Base-by-base conservation (phyloP, 2,888 invertebrate genomes). In the Sesamia inferens region DNA sequence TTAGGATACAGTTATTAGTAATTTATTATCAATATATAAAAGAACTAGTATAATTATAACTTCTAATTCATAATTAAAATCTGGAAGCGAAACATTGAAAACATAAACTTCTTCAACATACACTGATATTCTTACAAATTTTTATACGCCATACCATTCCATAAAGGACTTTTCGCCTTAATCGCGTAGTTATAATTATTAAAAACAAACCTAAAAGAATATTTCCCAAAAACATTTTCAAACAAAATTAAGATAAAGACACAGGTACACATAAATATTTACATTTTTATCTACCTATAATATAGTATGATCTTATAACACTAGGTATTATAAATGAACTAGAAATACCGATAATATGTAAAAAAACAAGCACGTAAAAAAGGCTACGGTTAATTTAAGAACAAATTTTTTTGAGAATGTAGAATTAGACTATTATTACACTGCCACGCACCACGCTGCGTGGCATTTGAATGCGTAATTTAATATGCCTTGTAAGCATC, bases 241-340 rank as follows among this genome's bases (percentile, higher is more conserved):
- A 68, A 48, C 19, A 54, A 47, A 58, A 57, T 44, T 14, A 39
- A 61, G 11, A 59, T 31, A 63, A 58, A 57, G 54, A 67, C 44
- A 82, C 58, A 72, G 58, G 51, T 63, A 61, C 73, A 82, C 57
- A 42, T 68, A 65, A 65, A 72, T 14, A 81, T 81, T 81, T 81
- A 81, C 84, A 81, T 57, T 75, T 71, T 67, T 59, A 71, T 63
- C 58, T 54, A 68, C 24, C 39, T 80, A 69, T 42, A 22, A 51
- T 66, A 74, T 68, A 65, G 71, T 68, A 55, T 54, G 13, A 48
- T 83, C 62, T 71, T 81, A 75, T 24, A 68, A 39, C 16, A 24
- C 66, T 70, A 65, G 10, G 10, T 51, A 64, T 54, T 24, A 44
- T n/a, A 58, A 62, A 71, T 57, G 42, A 74, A 47, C 7, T 58